A percentile compares a stretch with the other conserved stretches of the same genome.
Evolutionary conservation across 1,140 invertebrate genomes (phyloP).

Genomic region (Magallana angulata): DNA sequence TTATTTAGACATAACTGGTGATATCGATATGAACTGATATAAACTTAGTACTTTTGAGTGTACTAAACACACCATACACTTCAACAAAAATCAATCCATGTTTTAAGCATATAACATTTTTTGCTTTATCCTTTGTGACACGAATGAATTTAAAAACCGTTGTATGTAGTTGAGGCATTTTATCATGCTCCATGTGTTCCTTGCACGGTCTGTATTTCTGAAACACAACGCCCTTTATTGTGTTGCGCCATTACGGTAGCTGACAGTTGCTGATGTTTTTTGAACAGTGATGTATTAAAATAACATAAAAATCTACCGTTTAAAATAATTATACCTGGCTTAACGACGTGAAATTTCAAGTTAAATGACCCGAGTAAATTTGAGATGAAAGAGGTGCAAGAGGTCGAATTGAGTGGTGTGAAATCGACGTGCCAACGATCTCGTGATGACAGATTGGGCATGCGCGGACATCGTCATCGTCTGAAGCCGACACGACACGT

Average conservation of each 20-base stretch:
- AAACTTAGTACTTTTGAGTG: too few relatives aligned
- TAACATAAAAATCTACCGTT: slow-evolving; percentile 41
- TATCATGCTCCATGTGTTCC: slow-evolving; percentile 6
- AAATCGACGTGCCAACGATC: slow-evolving; percentile 35
- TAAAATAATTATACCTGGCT: slow-evolving; percentile 32
- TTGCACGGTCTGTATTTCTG: not conserved
- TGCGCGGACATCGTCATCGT: not conserved
- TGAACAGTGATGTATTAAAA: slow-evolving; percentile 22
- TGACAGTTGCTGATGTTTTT: slow-evolving; percentile 11
- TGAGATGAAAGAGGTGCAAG: slow-evolving; percentile 37
- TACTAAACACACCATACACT: too few relatives aligned
- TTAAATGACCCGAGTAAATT: slow-evolving; percentile 42
- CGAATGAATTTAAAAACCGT: too few relatives aligned
- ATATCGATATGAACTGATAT: too few relatives aligned
- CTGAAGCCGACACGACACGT: slow-evolving; percentile 25
- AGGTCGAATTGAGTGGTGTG: slow-evolving; percentile 30
- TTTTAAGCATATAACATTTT: too few relatives aligned
- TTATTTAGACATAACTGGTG: not conserved
- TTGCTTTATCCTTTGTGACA: too few relatives aligned
- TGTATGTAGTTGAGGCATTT: not conserved
- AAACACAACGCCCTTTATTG: slow-evolving; percentile 30
- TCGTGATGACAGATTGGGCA: slow-evolving; percentile 22
- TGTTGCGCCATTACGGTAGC: slow-evolving; percentile 15
- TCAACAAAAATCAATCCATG: too few relatives aligned
- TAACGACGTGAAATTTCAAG: slow-evolving; percentile 28